These are phyloP conservation scores for Xestia ashworthii DNA, from an alignment of 2,888 invertebrate genomes.

Conservation along the genomic window DNA sequence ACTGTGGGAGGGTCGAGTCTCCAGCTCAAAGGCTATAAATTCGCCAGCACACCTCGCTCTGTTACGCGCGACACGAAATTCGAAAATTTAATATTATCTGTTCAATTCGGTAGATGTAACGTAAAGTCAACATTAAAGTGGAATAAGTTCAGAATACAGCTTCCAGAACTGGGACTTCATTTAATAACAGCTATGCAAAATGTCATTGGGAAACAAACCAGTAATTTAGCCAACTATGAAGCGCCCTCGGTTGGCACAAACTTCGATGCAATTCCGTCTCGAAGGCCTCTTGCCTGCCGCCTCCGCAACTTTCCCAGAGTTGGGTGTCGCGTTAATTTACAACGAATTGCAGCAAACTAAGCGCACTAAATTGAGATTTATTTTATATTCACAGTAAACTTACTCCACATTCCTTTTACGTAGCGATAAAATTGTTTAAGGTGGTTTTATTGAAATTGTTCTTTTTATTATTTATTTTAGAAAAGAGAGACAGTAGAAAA, in stretches of 20 bases:
- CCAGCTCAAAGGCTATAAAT: constrained; percentile 77
- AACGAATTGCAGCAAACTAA: constrained; percentile 57
- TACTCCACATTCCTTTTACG: constrained; percentile 27
- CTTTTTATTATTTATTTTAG: background rate
- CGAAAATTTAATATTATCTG: constrained; percentile 55
- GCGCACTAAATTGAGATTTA: constrained; percentile 58
- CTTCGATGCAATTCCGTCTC: constrained; percentile 67
- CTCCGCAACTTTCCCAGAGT: constrained; percentile 56
- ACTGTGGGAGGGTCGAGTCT: constrained; percentile 61
- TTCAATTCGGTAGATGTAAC: constrained; percentile 13
- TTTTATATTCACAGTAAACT: constrained; percentile 48
- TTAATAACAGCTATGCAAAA: constrained; percentile 43
- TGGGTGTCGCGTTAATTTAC: constrained; percentile 60
- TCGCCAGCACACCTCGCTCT: constrained; percentile 72
- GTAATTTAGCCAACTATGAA: constrained; percentile 70
- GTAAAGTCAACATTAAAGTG: background rate
- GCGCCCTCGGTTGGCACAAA: constrained; percentile 63
- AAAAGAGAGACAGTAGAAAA: background rate
- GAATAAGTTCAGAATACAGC: constrained; percentile 6
- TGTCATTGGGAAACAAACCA: constrained; percentile 70
- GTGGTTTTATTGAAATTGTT: background rate
- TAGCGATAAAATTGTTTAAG: background rate
- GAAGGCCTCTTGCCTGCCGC: constrained; percentile 55
- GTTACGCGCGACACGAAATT: constrained; percentile 61
- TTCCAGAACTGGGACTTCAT: constrained; percentile 9